These are phyloP conservation scores for Catharus ustulatus DNA, from an alignment of 2,797 vertebrate genomes.

Conservation along the genomic window DNA sequence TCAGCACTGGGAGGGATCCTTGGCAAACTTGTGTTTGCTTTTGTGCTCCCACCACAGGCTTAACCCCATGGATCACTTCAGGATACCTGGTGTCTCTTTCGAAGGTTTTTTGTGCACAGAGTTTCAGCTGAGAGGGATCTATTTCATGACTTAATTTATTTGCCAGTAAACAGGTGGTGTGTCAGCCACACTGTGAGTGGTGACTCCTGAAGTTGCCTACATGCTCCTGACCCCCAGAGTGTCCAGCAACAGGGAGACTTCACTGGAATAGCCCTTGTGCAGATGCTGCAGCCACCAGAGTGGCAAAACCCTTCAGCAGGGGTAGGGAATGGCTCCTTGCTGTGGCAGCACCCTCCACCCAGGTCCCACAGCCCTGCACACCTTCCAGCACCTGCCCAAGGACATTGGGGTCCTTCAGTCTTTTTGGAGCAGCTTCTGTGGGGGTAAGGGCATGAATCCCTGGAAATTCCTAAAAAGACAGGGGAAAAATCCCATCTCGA, in stretches of 20 bases:
- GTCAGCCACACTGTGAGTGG: neutral
- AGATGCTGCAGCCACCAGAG: neutral
- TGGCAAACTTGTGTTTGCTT: neutral
- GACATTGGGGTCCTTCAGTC: neutral
- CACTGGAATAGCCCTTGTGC: neutral
- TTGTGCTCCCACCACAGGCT: neutral
- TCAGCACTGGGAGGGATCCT: neutral
- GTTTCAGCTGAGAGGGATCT: neutral
- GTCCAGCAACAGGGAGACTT: neutral
- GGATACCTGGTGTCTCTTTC: neutral
- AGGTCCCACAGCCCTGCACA: neutral
- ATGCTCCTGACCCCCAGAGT: neutral
- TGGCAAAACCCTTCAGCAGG: neutral
- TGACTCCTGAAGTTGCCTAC: neutral
- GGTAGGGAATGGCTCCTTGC: neutral
- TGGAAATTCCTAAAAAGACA: neutral
- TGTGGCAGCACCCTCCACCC: neutral
- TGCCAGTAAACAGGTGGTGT: neutral
- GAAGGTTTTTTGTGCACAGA: neutral
- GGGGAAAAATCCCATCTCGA: neutral
- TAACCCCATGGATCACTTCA: neutral
- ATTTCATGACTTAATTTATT: neutral
- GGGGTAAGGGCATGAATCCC: neutral
- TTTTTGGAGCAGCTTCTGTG: neutral
- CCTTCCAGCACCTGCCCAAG: neutral